These are phyloP conservation scores for Cossypha dichroa DNA, from an alignment of 2,797 vertebrate genomes.

Conservation along the genomic window DNA sequence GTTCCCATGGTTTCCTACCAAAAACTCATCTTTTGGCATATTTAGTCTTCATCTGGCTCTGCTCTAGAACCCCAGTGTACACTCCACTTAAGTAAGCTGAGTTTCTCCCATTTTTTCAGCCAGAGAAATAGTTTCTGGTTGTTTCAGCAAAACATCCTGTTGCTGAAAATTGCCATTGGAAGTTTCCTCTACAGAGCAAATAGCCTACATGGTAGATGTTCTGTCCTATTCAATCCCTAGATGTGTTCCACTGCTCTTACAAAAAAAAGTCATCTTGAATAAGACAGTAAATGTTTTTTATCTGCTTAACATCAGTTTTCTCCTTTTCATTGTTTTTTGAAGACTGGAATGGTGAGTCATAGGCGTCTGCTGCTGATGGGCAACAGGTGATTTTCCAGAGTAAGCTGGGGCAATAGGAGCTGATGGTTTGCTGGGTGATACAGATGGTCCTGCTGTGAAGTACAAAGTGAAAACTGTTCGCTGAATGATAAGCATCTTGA, in stretches of 20 bases:
- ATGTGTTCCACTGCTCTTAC: neutral
- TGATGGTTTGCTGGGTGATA: neutral
- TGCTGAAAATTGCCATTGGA: neutral
- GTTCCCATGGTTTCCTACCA: fast-evolving
- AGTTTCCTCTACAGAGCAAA: neutral
- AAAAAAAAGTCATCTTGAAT: neutral
- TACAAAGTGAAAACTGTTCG: neutral
- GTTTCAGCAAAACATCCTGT: neutral
- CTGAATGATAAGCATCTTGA: neutral
- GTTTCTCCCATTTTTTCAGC: neutral
- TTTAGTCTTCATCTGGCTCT: neutral
- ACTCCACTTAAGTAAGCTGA: neutral
- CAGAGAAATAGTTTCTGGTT: neutral
- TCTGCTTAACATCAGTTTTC: neutral
- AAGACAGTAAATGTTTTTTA: neutral
- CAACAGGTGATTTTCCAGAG: neutral
- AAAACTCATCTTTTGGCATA: neutral
- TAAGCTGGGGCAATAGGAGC: neutral
- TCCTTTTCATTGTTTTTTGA: neutral
- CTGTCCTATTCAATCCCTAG: neutral
- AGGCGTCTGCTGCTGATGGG: neutral
- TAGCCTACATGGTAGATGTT: neutral
- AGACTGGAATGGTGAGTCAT: neutral
- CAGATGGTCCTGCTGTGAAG: neutral
- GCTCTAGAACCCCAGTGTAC: neutral